phyloP scores from a whole-genome alignment of 2,888 invertebrate genomes.

The Agrilus cyanescens region DNA sequence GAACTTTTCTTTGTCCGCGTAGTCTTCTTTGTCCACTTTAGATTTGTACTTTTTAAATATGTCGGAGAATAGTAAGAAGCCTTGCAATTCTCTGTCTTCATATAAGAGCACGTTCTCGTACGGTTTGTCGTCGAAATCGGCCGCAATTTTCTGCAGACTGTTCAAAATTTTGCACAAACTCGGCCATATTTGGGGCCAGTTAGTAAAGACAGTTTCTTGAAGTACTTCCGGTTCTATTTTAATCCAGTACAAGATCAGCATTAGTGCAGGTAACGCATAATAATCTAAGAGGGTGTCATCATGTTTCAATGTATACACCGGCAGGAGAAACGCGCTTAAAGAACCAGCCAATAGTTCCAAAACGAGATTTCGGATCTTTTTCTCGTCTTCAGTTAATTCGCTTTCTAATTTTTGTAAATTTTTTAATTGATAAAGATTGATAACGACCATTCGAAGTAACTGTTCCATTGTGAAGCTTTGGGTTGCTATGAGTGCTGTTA shows the following conservation, averaged over 20 bases:
- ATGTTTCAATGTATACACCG: conserved; percentile 56
- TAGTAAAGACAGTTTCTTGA: conserved; percentile 41
- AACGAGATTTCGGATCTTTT: conserved; percentile 44
- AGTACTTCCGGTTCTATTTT: conserved; percentile 42
- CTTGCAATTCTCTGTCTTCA: conserved; percentile 69
- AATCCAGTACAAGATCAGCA: conserved; percentile 66
- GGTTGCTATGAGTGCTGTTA: conserved; percentile 66
- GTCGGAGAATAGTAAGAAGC: conserved; percentile 61
- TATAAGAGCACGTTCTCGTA: conserved; percentile 56
- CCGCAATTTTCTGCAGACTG: conserved; percentile 42
- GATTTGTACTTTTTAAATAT: conserved; percentile 46
- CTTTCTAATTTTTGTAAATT: conserved; percentile 42
- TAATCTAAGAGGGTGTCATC: conserved; percentile 48
- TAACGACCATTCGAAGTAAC: conserved; percentile 63
- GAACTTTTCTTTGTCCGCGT: conserved; percentile 34
- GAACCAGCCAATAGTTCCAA: conserved; percentile 52
- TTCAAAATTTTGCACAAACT: conserved; percentile 66
- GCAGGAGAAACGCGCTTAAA: conserved; percentile 55
- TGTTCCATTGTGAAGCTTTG: conserved; percentile 66
- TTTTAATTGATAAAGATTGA: conserved; percentile 61
- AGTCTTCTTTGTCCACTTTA: conserved; percentile 34
- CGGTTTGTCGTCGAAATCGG: conserved; percentile 39
- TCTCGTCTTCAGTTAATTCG: conserved; percentile 46
- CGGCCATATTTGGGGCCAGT: conserved; percentile 63
- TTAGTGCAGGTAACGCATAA: conserved; percentile 65